Conservation (phyloP, 2,888 invertebrate genomes). For the Sepioteuthis lessoniana region DNA sequence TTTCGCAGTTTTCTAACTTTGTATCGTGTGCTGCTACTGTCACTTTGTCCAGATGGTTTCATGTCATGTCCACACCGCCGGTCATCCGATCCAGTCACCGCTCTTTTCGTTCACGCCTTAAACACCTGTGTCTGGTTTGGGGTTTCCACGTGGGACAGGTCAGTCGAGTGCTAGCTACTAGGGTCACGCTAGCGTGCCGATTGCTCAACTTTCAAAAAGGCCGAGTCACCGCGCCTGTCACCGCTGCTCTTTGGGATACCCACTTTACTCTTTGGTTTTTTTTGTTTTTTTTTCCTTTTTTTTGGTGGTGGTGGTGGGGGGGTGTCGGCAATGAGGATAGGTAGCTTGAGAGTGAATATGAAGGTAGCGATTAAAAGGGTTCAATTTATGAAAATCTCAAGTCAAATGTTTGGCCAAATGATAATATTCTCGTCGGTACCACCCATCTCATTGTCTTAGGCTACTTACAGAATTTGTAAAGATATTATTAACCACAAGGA, state of each 20-base stretch:
- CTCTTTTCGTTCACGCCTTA: background rate
- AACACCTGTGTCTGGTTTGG: constrained; percentile 33
- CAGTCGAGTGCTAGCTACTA: background rate
- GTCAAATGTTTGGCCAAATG: too few species aligned
- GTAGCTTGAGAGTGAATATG: background rate
- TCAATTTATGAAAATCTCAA: background rate
- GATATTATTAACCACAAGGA: background rate
- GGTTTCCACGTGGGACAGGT: constrained; percentile 16
- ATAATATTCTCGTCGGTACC: too few species aligned
- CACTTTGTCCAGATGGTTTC: constrained; percentile 4
- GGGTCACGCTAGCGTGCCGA: background rate
- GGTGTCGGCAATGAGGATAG: background rate
- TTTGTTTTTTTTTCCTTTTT: background rate
- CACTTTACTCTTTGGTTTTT: too few species aligned
- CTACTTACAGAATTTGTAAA: too few species aligned
- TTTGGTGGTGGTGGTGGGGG: too few species aligned
- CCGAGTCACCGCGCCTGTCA: background rate
- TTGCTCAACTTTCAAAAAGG: background rate
- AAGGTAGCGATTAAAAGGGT: background rate
- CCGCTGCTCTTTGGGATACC: background rate
- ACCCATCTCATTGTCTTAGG: too few species aligned
- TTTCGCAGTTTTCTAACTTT: background rate
- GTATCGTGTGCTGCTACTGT: background rate
- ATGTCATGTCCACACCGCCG: background rate
- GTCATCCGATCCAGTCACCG: background rate